A percentile compares a stretch with the other conserved stretches of the same genome.
Conservation (phyloP, 2,888 invertebrate genomes). For the Xylocampa areola region DNA sequence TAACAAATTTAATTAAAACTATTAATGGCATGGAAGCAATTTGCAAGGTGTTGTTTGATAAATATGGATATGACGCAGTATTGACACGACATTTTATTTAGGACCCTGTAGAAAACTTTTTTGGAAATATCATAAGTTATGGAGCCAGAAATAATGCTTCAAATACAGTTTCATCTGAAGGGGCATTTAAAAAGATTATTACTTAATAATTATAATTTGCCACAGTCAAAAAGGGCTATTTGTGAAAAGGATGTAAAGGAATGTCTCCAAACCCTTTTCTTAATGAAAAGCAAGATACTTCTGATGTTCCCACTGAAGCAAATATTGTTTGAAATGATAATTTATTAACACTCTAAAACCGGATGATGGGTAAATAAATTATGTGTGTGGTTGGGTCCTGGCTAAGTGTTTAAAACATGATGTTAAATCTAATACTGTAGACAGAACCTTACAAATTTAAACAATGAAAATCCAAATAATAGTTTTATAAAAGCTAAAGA, state of each 20-base stretch:
- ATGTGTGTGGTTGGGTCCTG: constrained; percentile 27
- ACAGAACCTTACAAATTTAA: constrained; percentile 3
- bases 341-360: constrained; percentile 1
- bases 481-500: constrained; percentile 21
- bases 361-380: constrained; percentile 28
- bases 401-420: constrained; percentile 15
- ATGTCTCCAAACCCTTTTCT: constrained; percentile 15
- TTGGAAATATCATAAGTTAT: constrained; percentile 56
- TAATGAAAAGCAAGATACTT: constrained; percentile 11
- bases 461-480: constrained; percentile 5
- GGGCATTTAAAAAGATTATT: constrained; percentile 47
- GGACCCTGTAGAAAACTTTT: constrained; percentile 58
- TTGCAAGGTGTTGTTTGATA: constrained; percentile 47
- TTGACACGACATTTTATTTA: constrained; percentile 53
- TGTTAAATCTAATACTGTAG: constrained; percentile 17
- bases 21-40: constrained; percentile 55
- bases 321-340: constrained; percentile 6
- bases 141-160: constrained; percentile 48
- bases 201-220: constrained; percentile 45
- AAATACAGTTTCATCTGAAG: constrained; percentile 45
- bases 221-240: constrained; percentile 32
- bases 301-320: constrained; percentile 18
- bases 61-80: constrained; percentile 52
- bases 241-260: constrained; percentile 43
- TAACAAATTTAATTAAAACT: constrained; percentile 58